phyloP scores from a whole-genome alignment of 2,113 vertebrate species.

The Austrofundulus limnaeus region DNA sequence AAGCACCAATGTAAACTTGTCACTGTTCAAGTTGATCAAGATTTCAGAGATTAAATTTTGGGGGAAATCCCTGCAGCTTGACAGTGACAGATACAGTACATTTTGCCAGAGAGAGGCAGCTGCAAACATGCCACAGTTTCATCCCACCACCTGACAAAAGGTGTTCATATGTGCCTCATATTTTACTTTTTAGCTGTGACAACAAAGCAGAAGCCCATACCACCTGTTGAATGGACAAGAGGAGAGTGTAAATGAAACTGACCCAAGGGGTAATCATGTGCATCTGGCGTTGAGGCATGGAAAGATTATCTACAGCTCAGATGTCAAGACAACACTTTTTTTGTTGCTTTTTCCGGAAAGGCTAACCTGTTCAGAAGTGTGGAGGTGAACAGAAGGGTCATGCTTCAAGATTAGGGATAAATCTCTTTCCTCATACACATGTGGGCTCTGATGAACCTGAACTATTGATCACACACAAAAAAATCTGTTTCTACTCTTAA shows the following conservation, averaged over 20 bases:
- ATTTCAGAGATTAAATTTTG: constrained; percentile 51
- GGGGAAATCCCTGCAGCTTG: constrained; percentile 67
- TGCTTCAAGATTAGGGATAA: constrained; percentile 43
- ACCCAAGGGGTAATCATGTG: constrained; percentile 47
- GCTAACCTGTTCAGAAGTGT: constrained; percentile 54
- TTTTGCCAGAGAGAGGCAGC: constrained; percentile 59
- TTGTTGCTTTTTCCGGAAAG: constrained; percentile 48
- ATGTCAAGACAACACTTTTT: constrained; percentile 54
- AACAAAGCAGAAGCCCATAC: constrained; percentile 47
- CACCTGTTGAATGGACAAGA: constrained; percentile 56
- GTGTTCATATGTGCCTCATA: constrained; percentile 56
- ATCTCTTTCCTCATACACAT: constrained; percentile 41
- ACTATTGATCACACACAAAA: constrained; percentile 26
- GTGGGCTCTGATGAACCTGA: constrained; percentile 8
- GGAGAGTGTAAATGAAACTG: constrained; percentile 50
- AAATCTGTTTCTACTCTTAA: constrained; percentile 22
- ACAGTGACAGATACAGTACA: constrained; percentile 34
- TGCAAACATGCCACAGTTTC: constrained; percentile 56
- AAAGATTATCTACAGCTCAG: constrained; percentile 61
- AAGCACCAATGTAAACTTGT: constrained; percentile 36
- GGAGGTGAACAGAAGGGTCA: constrained; percentile 67
- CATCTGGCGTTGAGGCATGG: constrained; percentile 23
- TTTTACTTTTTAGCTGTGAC: constrained; percentile 27
- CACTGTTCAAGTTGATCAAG: constrained; percentile 57
- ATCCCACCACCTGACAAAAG: constrained; percentile 42